Evolutionary conservation across 2,888 invertebrate species (phyloP).

Genomic region (Gerris lacustris): DNA sequence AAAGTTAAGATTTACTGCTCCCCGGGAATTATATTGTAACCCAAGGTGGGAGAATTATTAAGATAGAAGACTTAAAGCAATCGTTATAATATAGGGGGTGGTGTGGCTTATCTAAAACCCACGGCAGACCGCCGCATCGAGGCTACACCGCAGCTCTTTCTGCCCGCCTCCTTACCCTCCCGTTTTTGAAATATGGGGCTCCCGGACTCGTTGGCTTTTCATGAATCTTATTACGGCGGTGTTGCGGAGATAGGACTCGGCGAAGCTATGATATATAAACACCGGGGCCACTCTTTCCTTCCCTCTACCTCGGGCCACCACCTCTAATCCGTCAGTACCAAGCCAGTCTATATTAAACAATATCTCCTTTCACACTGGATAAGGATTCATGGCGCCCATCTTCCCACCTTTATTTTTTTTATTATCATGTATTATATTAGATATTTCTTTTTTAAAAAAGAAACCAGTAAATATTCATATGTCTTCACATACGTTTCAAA

Average conservation of each 20-base stretch:
- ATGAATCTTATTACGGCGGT: constrained; percentile 61
- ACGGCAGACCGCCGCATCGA: neutral
- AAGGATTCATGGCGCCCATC: neutral
- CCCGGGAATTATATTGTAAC: constrained; percentile 32
- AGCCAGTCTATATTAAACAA: neutral
- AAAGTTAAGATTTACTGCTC: constrained; percentile 34
- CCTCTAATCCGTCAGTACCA: constrained; percentile 14
- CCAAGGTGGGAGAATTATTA: constrained; percentile 32
- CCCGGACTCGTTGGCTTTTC: constrained; percentile 43
- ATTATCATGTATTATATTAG: constrained; percentile 3
- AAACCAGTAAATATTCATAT: constrained; percentile 9
- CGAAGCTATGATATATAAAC: constrained; percentile 4
- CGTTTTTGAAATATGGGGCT: constrained; percentile 58
- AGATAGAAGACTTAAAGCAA: constrained; percentile 34
- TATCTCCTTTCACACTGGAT: constrained; percentile 5
- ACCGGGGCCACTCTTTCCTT: constrained; percentile 1
- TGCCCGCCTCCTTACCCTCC: constrained; percentile 23
- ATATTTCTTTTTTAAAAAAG: neutral
- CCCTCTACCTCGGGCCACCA: neutral
- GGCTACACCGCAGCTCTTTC: constrained; percentile 22
- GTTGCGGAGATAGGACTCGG: constrained; percentile 1
- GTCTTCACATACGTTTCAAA: neutral
- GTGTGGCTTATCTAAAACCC: constrained; percentile 8
- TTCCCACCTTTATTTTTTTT: neutral
- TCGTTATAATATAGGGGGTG: constrained; percentile 33